Conservation (phyloP, 1,140 invertebrate genomes). For the Whitmania pigra region DNA sequence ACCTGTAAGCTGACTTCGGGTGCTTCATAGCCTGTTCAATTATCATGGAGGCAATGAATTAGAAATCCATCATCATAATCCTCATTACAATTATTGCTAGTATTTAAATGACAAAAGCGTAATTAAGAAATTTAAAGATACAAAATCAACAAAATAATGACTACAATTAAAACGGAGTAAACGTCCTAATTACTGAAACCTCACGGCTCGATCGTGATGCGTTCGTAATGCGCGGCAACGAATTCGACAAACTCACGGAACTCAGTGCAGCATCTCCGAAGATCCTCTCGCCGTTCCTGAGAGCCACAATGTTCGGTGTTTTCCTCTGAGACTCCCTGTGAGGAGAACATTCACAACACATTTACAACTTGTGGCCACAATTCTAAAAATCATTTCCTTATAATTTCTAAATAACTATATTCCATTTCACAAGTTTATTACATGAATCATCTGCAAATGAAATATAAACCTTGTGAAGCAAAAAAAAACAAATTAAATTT, state of each 20-base stretch:
- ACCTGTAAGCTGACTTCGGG: constrained; percentile 72
- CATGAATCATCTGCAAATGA: background rate
- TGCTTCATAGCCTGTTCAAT: constrained; percentile 59
- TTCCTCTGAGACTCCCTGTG: constrained; percentile 79
- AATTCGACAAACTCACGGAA: constrained; percentile 44
- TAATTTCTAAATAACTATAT: constrained; percentile 14
- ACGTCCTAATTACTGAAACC: no score
- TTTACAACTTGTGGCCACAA: constrained; percentile 12
- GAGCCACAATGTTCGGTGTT: constrained; percentile 76
- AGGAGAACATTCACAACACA: constrained; percentile 26
- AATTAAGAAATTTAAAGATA: background rate
- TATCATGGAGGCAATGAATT: background rate
- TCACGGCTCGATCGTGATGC: no score
- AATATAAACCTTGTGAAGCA: background rate
- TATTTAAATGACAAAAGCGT: background rate
- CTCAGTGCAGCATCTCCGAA: constrained; percentile 87
- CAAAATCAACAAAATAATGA: background rate
- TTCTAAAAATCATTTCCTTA: constrained; percentile 12
- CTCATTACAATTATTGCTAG: background rate
- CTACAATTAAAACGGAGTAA: no score
- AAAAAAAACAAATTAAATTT: background rate
- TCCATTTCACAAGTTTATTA: constrained; percentile 13
- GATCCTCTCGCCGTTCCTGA: constrained; percentile 74
- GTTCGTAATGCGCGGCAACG: no score
- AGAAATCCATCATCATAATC: background rate